Evolutionary conservation across 1,140 invertebrate genomes (phyloP), one percentile per base, ranked within the genome.

Genomic region (Solenopsis invicta): DNA sequence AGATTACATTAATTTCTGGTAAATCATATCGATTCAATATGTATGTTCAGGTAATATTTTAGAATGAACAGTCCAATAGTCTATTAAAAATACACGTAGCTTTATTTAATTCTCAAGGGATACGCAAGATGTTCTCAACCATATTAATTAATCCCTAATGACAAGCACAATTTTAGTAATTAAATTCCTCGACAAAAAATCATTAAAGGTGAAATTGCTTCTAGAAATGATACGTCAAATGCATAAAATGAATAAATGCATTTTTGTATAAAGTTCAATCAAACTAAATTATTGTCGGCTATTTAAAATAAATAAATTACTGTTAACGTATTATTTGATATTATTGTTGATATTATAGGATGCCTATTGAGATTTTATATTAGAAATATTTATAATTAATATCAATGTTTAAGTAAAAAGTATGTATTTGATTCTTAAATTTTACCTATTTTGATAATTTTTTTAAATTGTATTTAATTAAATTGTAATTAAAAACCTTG

Each of bases 221-320:
- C 16, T 13, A 41, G 10, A 62, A 62, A 64, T 48, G 1, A 4
- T 1, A 48, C 4, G 4, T 9, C 9, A n/a, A n/a, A n/a, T n/a
- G n/a, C n/a, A n/a, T n/a, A n/a, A n/a, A n/a, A 45, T 0, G 4
- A 48, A 67, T 24, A 48, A 48, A 48, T 67, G 2, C 3, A 0
- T 21, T 13, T 67, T 24, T 10, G 21, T 24, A 34, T 41, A 69
- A n/a, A n/a, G n/a, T n/a, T n/a, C n/a, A 66, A 2, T 0, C 29
- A 4, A 21, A 45, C 34, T 45, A 48, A 45, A 13, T 45, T 69
- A 61, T 61, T 29, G 13, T 69, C 48, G 12, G 1, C 9, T 12
- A 66, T 41, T 12, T 69, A 67, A 69, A 48, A 48, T 24, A 69
- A 67, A 67, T 45, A 69, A 62, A 18, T 62, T 62, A 34, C 13